Evolutionary conservation across 2,888 invertebrate genomes (phyloP).

Genomic region (Coecobrya sp.): DNA sequence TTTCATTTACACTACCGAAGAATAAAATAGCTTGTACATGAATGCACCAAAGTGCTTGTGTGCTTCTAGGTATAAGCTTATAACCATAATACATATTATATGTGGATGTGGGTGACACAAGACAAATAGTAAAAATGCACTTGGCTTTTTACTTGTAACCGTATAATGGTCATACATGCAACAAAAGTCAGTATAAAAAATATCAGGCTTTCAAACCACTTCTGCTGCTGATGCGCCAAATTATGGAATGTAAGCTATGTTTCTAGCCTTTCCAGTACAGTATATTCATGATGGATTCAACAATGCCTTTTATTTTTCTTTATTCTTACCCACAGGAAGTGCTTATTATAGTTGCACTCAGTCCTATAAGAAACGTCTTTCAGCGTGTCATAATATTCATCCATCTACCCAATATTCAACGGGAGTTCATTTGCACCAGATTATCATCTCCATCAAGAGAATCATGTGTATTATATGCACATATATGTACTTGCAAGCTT

Average conservation of each 20-base stretch:
- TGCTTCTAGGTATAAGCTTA: background rate
- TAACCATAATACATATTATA: background rate
- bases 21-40: background rate
- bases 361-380: background rate
- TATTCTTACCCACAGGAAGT: background rate
- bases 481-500: background rate
- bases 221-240: background rate
- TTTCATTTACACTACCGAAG: slow-evolving; percentile 22
- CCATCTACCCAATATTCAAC: background rate
- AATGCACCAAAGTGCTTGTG: background rate
- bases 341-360: slow-evolving; percentile 43
- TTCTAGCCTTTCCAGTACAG: background rate
- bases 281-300: slow-evolving; percentile 23
- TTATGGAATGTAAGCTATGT: background rate
- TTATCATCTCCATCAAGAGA: background rate
- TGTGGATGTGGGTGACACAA: slow-evolving; percentile 32
- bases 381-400: background rate
- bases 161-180: background rate
- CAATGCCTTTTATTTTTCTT: slow-evolving; percentile 22
- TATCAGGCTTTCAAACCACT: background rate
- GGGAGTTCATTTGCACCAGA: background rate
- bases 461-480: background rate
- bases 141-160: slow-evolving; percentile 33
- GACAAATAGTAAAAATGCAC: slow-evolving; percentile 52
- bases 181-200: slow-evolving; percentile 25